phyloP scores from a whole-genome alignment of 2,113 vertebrate genomes.

The Cynopterus brachyotis region DNA sequence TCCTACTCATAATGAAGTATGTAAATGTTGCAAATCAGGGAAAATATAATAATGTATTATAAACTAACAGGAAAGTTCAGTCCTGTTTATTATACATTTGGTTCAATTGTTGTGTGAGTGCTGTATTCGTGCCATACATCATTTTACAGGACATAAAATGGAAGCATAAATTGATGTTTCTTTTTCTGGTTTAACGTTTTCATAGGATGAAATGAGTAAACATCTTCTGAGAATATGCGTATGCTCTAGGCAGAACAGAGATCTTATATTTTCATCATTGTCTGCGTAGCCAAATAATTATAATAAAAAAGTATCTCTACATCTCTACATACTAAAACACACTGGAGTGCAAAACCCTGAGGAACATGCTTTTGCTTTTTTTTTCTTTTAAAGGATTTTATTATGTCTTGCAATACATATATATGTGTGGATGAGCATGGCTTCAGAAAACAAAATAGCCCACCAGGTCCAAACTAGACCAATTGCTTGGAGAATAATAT shows the following conservation, averaged over 20 bases:
- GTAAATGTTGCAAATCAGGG: constrained; percentile 44
- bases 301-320: too few relatives aligned
- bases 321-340: neutral
- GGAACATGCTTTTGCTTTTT: neutral
- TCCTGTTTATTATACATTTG: neutral
- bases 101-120: neutral
- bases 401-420: neutral
- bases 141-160: constrained; percentile 54
- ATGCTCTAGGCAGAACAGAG: neutral
- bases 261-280: constrained; percentile 48
- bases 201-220: neutral
- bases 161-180: constrained; percentile 49
- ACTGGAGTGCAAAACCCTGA: neutral
- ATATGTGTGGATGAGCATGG: neutral
- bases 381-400: constrained; percentile 15
- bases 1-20: constrained; percentile 48
- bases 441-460: constrained; percentile 20
- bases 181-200: constrained; percentile 53
- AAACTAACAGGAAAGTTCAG: constrained; percentile 8
- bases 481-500: neutral
- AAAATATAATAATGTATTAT: constrained; percentile 19
- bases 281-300: neutral
- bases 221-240: neutral
- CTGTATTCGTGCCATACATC: neutral
- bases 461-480: neutral